Percentiles rank a stretch among this genome's conserved stretches.
Conservation (phyloP, 2,888 invertebrate genomes). For the Hypomecis punctinalis region DNA sequence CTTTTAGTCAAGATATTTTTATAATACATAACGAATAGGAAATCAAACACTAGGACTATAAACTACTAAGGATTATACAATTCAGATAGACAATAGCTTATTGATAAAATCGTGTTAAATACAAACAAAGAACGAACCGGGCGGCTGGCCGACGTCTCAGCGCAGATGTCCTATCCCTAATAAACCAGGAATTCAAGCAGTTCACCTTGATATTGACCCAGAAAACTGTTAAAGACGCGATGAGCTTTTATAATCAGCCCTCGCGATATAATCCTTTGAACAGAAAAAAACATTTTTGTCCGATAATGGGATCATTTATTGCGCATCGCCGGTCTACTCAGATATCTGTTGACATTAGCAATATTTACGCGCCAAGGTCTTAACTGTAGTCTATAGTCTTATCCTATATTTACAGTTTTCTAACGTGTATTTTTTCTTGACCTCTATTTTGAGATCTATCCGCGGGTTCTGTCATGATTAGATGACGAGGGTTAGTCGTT, state of each 20-base stretch:
- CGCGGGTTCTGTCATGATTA: conserved; percentile 58
- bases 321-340: conserved; percentile 53
- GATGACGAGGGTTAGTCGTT: conserved; percentile 66
- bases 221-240: conserved; percentile 57
- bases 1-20: too few relatives aligned
- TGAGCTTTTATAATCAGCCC: conserved; percentile 66
- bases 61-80: neutral
- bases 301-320: conserved; percentile 61
- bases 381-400: too few relatives aligned
- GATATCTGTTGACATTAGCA: conserved; percentile 27
- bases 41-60: neutral
- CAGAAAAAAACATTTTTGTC: conserved; percentile 50
- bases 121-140: conserved; percentile 1
- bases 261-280: conserved; percentile 54
- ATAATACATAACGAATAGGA: too few relatives aligned
- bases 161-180: conserved; percentile 39
- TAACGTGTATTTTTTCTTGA: conserved; percentile 21
- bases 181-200: conserved; percentile 46
- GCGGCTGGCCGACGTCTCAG: conserved; percentile 31
- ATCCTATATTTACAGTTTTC: conserved; percentile 20
- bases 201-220: conserved; percentile 71
- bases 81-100: neutral
- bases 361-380: conserved; percentile 15
- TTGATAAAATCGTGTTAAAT: neutral
- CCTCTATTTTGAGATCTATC: conserved; percentile 33